These are phyloP conservation scores for Rhopalosiphum padi DNA, from an alignment of 1,140 invertebrate genomes.

Conservation along the genomic window DNA sequence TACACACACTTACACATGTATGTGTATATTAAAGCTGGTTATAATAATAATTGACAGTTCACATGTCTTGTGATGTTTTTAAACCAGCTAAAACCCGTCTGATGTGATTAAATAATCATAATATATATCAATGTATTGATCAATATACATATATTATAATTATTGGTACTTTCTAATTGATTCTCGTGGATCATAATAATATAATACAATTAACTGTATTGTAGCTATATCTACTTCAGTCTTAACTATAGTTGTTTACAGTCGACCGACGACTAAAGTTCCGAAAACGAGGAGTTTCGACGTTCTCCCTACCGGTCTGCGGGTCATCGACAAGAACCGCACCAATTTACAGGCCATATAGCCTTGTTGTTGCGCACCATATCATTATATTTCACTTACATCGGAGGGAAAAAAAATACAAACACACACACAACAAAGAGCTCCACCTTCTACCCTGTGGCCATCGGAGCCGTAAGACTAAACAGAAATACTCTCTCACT, in stretches of 20 bases:
- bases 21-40: neutral
- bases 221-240: too few relatives aligned
- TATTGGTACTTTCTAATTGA: too few relatives aligned
- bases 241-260: too few relatives aligned
- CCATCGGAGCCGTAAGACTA: constrained; percentile 11
- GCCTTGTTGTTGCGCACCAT: constrained; percentile 27
- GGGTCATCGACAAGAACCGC: constrained; percentile 21
- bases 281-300: constrained; percentile 32
- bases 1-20: neutral
- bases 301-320: neutral
- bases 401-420: neutral
- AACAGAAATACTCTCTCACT: neutral
- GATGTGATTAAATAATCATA: neutral
- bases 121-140: neutral
- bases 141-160: neutral
- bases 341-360: constrained; percentile 40
- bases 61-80: neutral
- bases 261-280: neutral
- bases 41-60: constrained; percentile 7
- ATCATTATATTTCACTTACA: constrained; percentile 58
- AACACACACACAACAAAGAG: constrained; percentile 22
- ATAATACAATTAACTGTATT: too few relatives aligned
- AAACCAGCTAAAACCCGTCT: neutral
- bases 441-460: constrained; percentile 55
- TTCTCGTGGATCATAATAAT: too few relatives aligned